Evolutionary conservation across 2,797 vertebrate species (phyloP).

Genomic region (Anableps anableps): DNA sequence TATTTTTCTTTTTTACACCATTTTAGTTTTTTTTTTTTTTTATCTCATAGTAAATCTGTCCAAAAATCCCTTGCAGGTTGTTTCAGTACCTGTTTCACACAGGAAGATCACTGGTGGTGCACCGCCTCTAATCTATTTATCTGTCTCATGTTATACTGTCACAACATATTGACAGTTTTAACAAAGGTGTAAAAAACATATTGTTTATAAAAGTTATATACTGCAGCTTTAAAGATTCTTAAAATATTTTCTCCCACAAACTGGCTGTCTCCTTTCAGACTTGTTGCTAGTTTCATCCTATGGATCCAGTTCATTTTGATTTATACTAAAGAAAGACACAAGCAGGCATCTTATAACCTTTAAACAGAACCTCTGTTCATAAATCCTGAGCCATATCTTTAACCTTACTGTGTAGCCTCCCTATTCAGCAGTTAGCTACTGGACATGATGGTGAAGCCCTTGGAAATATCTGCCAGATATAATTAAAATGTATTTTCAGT

Average conservation of each 20-base stretch:
- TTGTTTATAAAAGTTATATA: background rate
- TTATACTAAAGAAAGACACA: background rate
- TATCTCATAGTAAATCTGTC: background rate
- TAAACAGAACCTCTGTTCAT: background rate
- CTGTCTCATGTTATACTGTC: too few species aligned
- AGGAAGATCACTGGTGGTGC: slow-evolving; percentile 2
- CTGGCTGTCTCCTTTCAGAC: background rate
- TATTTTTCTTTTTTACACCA: background rate
- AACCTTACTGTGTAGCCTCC: background rate
- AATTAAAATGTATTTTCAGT: background rate
- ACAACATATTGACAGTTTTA: too few species aligned
- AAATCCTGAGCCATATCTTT: background rate
- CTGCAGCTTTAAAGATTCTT: background rate
- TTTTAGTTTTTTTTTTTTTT: background rate
- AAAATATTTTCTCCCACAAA: background rate
- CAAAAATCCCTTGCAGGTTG: background rate
- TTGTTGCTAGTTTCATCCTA: background rate
- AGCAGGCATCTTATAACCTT: background rate
- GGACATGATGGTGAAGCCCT: background rate
- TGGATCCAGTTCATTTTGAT: background rate
- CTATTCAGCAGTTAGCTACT: background rate
- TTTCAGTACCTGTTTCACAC: background rate
- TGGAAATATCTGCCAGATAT: background rate
- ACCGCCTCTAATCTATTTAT: background rate
- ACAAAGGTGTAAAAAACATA: too few species aligned